A percentile compares a stretch with the other conserved stretches of the same genome.
Evolutionary conservation across 2,888 invertebrate genomes (phyloP).

Genomic region (Metellina segmentata): DNA sequence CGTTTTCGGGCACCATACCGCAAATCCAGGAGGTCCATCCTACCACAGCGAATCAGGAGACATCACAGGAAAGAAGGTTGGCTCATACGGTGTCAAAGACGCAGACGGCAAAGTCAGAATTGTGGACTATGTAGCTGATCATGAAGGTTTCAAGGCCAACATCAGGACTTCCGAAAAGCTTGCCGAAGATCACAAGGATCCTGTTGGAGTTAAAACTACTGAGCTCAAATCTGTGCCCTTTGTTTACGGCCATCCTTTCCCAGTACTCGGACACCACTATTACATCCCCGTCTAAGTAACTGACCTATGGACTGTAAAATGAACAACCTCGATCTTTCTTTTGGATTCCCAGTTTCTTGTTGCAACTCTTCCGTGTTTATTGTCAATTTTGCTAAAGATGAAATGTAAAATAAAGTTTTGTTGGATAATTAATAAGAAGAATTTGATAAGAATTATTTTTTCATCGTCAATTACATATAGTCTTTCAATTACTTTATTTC

Average conservation of each 20-base stretch:
- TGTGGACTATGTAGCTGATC: conserved; percentile 77
- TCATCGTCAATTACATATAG: too few relatives aligned
- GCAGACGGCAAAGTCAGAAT: conserved; percentile 75
- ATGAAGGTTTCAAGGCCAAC: conserved; percentile 77
- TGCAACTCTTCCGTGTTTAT: background rate
- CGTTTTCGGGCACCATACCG: conserved; percentile 76
- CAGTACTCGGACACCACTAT: conserved; percentile 23
- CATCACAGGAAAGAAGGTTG: conserved; percentile 72
- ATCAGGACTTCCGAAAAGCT: conserved; percentile 77
- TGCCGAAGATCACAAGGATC: conserved; percentile 69
- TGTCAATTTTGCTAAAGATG: background rate
- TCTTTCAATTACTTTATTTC: too few relatives aligned
- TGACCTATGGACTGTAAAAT: background rate
- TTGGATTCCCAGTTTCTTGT: background rate
- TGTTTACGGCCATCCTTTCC: conserved; percentile 19
- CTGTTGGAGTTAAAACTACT: conserved; percentile 61
- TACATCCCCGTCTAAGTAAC: background rate
- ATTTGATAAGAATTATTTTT: too few relatives aligned
- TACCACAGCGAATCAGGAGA: conserved; percentile 77
- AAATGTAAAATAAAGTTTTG: background rate
- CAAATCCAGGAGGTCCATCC: conserved; percentile 70
- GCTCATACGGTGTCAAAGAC: conserved; percentile 76
- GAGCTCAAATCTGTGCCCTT: conserved; percentile 24
- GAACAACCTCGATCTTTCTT: background rate
- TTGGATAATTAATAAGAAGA: background rate